phyloP scores from a whole-genome alignment of 2,113 vertebrate genomes.

The Todiramphus saurophagus region DNA sequence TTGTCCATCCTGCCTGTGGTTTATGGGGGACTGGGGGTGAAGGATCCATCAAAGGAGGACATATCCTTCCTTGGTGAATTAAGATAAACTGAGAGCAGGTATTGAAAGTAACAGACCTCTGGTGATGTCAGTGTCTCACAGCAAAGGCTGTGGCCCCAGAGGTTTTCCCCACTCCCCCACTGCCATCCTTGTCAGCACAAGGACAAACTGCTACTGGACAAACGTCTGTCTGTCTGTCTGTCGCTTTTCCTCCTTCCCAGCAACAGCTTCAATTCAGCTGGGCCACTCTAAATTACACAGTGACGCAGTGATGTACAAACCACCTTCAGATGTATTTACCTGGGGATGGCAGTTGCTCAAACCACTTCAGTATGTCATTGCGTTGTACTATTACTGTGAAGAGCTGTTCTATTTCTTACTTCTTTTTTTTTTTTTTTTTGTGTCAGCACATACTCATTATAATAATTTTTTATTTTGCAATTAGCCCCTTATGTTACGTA shows the following conservation, averaged over 20 bases:
- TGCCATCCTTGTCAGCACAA: background rate
- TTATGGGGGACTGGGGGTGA: background rate
- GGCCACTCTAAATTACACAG: background rate
- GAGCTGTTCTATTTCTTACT: background rate
- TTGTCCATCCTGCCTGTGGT: background rate
- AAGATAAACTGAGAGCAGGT: background rate
- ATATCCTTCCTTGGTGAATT: background rate
- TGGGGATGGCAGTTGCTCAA: background rate
- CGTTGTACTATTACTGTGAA: background rate
- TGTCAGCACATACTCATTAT: background rate
- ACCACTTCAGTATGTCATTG: background rate
- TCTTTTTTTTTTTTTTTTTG: too few species aligned
- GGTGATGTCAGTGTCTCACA: background rate
- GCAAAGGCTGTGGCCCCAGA: accelerated
- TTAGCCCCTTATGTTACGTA: background rate
- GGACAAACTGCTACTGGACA: background rate
- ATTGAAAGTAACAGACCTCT: background rate
- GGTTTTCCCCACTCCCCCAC: background rate
- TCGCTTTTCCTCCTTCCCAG: background rate
- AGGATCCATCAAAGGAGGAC: background rate
- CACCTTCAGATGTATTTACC: background rate
- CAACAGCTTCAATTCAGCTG: background rate
- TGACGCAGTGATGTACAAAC: background rate
- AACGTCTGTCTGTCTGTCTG: background rate
- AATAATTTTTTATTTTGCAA: background rate